A percentile compares a stretch with the other conserved stretches of the same genome.
Evolutionary conservation across 2,797 vertebrate species (phyloP).

Genomic region (Botia almorhae): DNA sequence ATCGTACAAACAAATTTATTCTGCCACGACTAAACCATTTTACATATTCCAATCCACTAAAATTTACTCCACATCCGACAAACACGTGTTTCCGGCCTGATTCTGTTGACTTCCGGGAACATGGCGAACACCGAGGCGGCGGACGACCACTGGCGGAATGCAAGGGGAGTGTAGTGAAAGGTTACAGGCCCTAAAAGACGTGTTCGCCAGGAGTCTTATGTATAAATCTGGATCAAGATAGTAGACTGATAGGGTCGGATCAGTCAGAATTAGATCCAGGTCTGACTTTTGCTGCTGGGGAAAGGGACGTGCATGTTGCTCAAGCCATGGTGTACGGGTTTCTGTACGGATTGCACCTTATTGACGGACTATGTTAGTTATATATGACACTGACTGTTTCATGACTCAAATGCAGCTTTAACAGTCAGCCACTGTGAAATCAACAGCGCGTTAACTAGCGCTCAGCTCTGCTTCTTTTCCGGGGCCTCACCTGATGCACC

Average conservation of each 20-base stretch:
- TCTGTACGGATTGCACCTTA: neutral
- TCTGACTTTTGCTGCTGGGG: slow-evolving; percentile 8
- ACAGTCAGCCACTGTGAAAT: neutral
- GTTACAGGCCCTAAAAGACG: slow-evolving; percentile 28
- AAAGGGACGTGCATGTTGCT: neutral
- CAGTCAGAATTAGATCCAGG: neutral
- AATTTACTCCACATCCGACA: neutral
- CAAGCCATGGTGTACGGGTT: neutral
- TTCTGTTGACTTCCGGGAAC: slow-evolving; percentile 63
- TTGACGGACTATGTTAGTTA: neutral
- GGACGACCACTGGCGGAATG: slow-evolving; percentile 51
- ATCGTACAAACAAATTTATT: too few species aligned
- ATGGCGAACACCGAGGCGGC: slow-evolving; percentile 64
- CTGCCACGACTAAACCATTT: too few species aligned
- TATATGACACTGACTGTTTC: neutral
- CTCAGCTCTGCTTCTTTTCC: slow-evolving; percentile 21
- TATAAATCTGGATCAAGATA: neutral
- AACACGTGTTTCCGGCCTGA: slow-evolving; percentile 53
- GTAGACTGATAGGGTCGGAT: neutral
- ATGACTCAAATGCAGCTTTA: neutral
- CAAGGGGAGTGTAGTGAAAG: slow-evolving; percentile 47
- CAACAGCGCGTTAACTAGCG: neutral
- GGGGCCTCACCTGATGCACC: slow-evolving; percentile 30
- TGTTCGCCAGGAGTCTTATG: neutral
- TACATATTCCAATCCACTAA: too few species aligned